phyloP scores from a whole-genome alignment of 1,140 invertebrate genomes.

The Drosophila tsacasi region DNA sequence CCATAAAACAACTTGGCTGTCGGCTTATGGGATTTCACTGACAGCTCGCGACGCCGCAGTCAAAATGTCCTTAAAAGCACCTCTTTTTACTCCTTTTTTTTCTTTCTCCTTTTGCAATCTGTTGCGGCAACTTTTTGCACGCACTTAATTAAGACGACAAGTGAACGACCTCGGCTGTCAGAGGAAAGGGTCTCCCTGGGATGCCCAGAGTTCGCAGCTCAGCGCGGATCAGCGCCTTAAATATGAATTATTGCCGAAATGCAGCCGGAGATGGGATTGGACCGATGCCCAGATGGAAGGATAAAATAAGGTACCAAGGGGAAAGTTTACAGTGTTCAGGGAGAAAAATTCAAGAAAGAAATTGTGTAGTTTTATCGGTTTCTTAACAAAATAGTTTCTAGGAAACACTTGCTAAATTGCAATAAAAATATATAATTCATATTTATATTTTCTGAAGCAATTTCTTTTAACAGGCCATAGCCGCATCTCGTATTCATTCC shows the following conservation, averaged over 20 bases:
- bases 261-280: slow-evolving; percentile 32
- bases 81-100: slow-evolving; percentile 6
- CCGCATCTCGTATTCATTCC: too few species aligned
- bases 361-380: background rate
- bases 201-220: slow-evolving; percentile 4
- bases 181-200: slow-evolving; percentile 23
- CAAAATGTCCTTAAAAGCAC: slow-evolving; percentile 71
- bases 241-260: slow-evolving; percentile 64
- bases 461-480: background rate
- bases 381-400: background rate
- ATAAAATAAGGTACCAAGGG: slow-evolving; percentile 23
- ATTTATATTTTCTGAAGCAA: background rate
- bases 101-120: slow-evolving; percentile 23
- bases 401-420: background rate
- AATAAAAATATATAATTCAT: background rate
- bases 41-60: slow-evolving; percentile 64
- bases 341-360: background rate
- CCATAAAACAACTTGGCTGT: slow-evolving; percentile 65
- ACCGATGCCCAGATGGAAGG: slow-evolving; percentile 17
- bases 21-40: slow-evolving; percentile 75
- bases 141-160: slow-evolving; percentile 82
- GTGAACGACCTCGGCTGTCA: slow-evolving; percentile 80
- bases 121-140: slow-evolving; percentile 53
- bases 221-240: slow-evolving; percentile 54
- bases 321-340: background rate